Percentiles rank a stretch among this genome's conserved stretches.
These are phyloP conservation scores for Erebia palarica DNA, from an alignment of 2,888 invertebrate species.

Conservation along the genomic window DNA sequence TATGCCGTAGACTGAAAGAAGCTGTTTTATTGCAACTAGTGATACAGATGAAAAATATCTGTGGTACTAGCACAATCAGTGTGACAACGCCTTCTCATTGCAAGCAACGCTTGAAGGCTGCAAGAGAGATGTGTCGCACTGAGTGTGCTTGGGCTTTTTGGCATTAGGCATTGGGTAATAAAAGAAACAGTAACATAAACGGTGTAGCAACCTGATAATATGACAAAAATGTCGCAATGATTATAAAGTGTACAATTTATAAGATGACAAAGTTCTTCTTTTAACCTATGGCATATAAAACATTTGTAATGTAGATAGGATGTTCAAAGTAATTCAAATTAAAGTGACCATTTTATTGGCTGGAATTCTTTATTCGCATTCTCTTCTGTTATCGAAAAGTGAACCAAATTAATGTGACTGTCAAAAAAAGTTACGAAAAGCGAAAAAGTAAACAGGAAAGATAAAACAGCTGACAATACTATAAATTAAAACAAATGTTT, in stretches of 20 bases:
- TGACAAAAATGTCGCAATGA: too few relatives aligned
- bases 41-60: too few relatives aligned
- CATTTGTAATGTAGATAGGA: slow-evolving; percentile 39
- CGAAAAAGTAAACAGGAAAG: slow-evolving; percentile 60
- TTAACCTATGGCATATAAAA: slow-evolving; percentile 10
- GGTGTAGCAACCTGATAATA: too few relatives aligned
- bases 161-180: too few relatives aligned
- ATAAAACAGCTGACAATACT: slow-evolving; percentile 81
- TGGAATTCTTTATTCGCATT: slow-evolving; percentile 22
- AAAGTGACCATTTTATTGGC: slow-evolving; percentile 28
- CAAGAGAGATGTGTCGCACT: too few relatives aligned
- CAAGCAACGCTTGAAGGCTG: too few relatives aligned
- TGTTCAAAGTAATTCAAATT: slow-evolving; percentile 37
- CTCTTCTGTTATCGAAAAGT: slow-evolving; percentile 27
- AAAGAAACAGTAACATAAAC: too few relatives aligned
- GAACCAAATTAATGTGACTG: slow-evolving; percentile 25
- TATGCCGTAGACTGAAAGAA: slow-evolving; percentile 15
- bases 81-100: too few relatives aligned
- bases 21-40: not conserved
- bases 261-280: not conserved
- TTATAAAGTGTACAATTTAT: too few relatives aligned
- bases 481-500: slow-evolving; percentile 69
- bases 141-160: too few relatives aligned
- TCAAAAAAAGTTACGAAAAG: slow-evolving; percentile 42
- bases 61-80: too few relatives aligned